Conservation (phyloP, 2,113 vertebrate genomes). For the Galbula dea region DNA sequence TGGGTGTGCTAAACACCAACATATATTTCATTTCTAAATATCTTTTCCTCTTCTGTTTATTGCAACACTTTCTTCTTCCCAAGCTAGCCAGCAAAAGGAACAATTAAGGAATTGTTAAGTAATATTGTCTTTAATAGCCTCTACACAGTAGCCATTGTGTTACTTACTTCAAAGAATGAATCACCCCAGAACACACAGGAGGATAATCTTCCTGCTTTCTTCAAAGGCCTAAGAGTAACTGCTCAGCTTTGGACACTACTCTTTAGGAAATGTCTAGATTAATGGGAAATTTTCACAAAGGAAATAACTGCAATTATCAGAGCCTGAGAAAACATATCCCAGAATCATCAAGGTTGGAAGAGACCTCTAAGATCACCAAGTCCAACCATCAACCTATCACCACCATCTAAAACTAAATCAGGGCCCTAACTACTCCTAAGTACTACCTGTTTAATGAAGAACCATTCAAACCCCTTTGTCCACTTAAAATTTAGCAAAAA, state of each 20-base stretch:
- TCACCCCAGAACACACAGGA: background rate
- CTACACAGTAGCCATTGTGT: background rate
- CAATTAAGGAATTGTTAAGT: background rate
- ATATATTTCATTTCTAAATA: background rate
- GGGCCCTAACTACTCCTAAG: no score
- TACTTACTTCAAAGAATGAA: background rate
- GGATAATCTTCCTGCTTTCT: background rate
- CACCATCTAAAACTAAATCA: no score
- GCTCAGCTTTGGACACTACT: background rate
- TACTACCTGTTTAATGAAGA: background rate
- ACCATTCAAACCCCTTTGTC: background rate
- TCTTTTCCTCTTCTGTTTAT: background rate
- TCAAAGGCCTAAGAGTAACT: background rate
- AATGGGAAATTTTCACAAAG: background rate
- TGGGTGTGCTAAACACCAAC: background rate
- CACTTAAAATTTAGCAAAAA: background rate
- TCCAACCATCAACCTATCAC: no score
- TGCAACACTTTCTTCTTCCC: background rate
- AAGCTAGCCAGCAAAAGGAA: background rate
- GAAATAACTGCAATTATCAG: background rate
- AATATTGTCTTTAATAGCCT: background rate
- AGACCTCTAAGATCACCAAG: no score
- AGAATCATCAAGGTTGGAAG: no score
- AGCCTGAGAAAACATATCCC: background rate
- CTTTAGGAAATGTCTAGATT: background rate